A percentile compares a stretch with the other conserved stretches of the same genome.
Conservation (phyloP, 1,140 invertebrate species). For the Camponotus pennsylvanicus region DNA sequence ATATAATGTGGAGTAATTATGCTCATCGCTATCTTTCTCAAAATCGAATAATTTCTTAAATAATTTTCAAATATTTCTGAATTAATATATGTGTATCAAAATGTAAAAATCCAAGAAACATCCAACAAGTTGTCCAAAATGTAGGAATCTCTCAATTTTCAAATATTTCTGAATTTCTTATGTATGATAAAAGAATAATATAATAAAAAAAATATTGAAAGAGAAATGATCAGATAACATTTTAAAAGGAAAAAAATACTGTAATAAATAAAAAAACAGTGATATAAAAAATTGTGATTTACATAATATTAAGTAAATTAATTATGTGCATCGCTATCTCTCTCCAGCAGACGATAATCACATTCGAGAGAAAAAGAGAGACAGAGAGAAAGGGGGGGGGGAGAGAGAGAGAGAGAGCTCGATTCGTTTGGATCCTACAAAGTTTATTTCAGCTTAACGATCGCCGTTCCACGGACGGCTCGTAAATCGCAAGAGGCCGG, state of each 20-base stretch:
- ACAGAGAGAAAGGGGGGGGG: too few relatives aligned
- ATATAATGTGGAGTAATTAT: too few relatives aligned
- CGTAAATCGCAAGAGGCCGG: slow-evolving; percentile 54
- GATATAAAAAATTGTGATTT: slow-evolving; percentile 12
- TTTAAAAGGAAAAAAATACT: background rate
- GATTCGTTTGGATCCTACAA: slow-evolving; percentile 59
- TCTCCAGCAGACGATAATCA: slow-evolving; percentile 30
- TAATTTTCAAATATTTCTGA: too few relatives aligned
- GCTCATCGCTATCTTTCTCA: too few relatives aligned
- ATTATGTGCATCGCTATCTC: slow-evolving; percentile 24
- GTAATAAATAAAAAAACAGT: background rate
- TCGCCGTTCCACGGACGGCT: slow-evolving; percentile 39
- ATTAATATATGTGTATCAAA: background rate
- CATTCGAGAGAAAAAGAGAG: background rate
- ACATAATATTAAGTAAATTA: slow-evolving; percentile 35
- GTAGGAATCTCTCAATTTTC: background rate
- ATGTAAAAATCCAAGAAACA: background rate
- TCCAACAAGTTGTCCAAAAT: background rate
- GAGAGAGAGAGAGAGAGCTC: background rate
- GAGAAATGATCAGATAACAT: background rate
- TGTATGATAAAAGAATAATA: background rate
- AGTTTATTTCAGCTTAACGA: slow-evolving; percentile 65
- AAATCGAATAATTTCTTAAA: too few relatives aligned
- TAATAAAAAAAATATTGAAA: background rate
- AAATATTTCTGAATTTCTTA: background rate